Conservation (phyloP, 2,797 vertebrate genomes). For the Syngnathus rostellatus region DNA sequence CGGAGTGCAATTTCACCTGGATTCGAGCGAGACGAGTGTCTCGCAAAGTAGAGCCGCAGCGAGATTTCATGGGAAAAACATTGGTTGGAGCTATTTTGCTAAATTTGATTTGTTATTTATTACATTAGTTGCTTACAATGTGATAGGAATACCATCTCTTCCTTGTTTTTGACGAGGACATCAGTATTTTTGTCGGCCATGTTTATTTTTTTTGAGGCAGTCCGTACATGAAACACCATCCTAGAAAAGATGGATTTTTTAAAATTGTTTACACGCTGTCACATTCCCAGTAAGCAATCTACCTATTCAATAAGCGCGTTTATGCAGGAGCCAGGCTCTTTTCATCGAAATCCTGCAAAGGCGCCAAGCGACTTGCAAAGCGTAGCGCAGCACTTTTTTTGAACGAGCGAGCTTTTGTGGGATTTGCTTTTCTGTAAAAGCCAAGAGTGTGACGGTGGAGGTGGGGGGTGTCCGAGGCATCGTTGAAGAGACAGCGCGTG, state of each 20-base stretch:
- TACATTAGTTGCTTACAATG: no score
- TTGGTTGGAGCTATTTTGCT: background rate
- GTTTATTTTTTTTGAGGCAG: no score
- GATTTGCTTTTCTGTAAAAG: conserved; percentile 36
- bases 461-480: conserved; percentile 16
- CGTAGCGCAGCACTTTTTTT: conserved; percentile 38
- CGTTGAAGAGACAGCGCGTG: conserved; percentile 41
- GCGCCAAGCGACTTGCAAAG: conserved; percentile 40
- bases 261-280: background rate
- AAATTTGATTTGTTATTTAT: no score
- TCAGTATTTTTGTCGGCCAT: no score
- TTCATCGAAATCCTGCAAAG: conserved; percentile 18
- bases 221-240: background rate
- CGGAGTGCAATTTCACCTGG: conserved; percentile 45
- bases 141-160: no score
- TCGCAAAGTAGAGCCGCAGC: conserved; percentile 26
- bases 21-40: conserved; percentile 29
- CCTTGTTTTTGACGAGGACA: no score
- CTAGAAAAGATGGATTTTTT: background rate
- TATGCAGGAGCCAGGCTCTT: background rate
- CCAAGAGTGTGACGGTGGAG: conserved; percentile 20
- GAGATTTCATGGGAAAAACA: conserved; percentile 31
- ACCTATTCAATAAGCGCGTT: background rate
- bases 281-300: background rate
- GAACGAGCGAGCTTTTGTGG: conserved; percentile 33